phyloP scores from a whole-genome alignment of 1,140 invertebrate species.

The Apis laboriosa region DNA sequence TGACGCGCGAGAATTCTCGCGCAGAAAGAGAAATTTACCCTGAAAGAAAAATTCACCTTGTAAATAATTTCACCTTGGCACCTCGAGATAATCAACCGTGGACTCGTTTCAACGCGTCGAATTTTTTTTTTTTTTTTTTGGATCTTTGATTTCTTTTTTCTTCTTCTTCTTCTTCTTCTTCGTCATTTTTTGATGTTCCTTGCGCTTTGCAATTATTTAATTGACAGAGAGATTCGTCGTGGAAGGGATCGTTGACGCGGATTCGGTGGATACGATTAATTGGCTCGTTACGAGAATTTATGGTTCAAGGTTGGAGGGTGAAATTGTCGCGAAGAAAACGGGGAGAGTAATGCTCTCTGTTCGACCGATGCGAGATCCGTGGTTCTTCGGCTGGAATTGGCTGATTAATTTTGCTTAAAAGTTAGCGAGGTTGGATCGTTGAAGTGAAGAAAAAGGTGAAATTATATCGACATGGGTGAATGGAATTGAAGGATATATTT shows the following conservation, averaged over 20 bases:
- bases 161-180: no score
- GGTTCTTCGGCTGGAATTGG: no score
- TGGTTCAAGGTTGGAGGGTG: no score
- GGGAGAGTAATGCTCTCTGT: neutral
- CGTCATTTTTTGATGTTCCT: no score
- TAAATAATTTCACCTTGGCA: constrained; percentile 20
- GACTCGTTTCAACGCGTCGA: constrained; percentile 6
- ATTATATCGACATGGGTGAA: no score
- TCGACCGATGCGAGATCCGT: neutral
- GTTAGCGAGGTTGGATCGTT: no score
- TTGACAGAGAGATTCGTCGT: no score
- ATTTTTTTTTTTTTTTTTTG: neutral
- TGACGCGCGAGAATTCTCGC: neutral
- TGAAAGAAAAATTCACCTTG: neutral
- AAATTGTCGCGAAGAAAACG: neutral
- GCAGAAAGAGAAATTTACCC: neutral
- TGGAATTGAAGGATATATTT: no score
- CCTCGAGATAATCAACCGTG: constrained; percentile 14
- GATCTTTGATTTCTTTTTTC: no score
- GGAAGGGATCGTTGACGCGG: neutral
- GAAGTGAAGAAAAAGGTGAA: no score
- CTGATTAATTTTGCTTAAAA: no score
- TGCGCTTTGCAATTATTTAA: no score
- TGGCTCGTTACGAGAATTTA: constrained; percentile 16
- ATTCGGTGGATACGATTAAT: constrained; percentile 14